phyloP scores from a whole-genome alignment of 2,797 vertebrate species.

The Chaunax sp. region DNA sequence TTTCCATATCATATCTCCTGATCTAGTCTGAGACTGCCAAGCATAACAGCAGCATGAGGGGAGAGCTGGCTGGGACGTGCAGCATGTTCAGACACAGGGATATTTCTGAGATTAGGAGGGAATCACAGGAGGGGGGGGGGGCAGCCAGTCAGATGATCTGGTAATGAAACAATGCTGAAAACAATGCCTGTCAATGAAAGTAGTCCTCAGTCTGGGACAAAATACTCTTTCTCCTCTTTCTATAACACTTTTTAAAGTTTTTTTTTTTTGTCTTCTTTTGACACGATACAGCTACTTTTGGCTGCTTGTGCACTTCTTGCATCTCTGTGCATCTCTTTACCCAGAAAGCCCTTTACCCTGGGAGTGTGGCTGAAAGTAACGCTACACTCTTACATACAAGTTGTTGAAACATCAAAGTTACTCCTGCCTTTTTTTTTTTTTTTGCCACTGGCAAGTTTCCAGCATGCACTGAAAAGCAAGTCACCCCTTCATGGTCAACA shows the following conservation, averaged over 20 bases:
- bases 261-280: not conserved
- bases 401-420: slow-evolving; percentile 67
- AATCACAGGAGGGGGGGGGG: slow-evolving; percentile 61
- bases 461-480: slow-evolving; percentile 46
- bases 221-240: not conserved
- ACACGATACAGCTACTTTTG: not conserved
- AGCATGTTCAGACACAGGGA: slow-evolving; percentile 78
- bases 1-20: slow-evolving; percentile 65
- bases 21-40: slow-evolving; percentile 77
- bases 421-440: slow-evolving; percentile 42
- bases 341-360: slow-evolving; percentile 26
- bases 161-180: slow-evolving; percentile 54
- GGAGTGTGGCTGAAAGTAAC: slow-evolving; percentile 41
- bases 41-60: slow-evolving; percentile 63
- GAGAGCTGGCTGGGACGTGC: slow-evolving; percentile 55
- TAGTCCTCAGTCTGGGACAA: slow-evolving; percentile 19
- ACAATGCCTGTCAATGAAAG: slow-evolving; percentile 44
- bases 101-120: slow-evolving; percentile 75
- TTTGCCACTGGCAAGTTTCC: slow-evolving; percentile 59
- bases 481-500: slow-evolving; percentile 45
- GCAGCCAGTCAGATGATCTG: slow-evolving; percentile 68
- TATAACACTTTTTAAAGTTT: not conserved
- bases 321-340: slow-evolving; percentile 12
- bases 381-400: slow-evolving; percentile 56
- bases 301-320: slow-evolving; percentile 5